Conservation (phyloP, 2,113 vertebrate species). For the Erpornis zantholeuca region DNA sequence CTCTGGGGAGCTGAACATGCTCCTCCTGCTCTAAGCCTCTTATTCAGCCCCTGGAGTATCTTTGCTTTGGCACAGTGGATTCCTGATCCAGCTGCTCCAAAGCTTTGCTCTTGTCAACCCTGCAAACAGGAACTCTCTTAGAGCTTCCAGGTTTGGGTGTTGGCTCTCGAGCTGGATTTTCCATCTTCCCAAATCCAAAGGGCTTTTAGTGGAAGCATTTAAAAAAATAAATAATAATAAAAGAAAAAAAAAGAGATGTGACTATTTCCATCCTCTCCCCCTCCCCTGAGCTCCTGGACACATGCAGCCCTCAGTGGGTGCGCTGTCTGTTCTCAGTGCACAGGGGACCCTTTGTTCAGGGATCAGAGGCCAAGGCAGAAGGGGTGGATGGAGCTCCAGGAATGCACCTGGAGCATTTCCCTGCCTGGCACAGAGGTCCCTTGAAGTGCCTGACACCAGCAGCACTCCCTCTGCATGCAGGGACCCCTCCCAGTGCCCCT, state of each 20-base stretch:
- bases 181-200: not conserved
- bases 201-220: not conserved
- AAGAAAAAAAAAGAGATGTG: not conserved
- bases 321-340: not conserved
- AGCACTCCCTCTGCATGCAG: not conserved
- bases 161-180: not conserved
- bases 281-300: not conserved
- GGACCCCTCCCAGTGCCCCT: not conserved
- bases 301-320: not conserved
- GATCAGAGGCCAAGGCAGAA: not conserved
- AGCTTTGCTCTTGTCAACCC: not conserved
- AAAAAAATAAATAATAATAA: not conserved
- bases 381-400: not conserved
- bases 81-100: not conserved
- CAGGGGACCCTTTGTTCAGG: not conserved
- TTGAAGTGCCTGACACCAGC: not conserved
- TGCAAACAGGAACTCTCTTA: not conserved
- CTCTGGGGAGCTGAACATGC: not conserved
- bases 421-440: not conserved
- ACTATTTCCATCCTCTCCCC: not conserved
- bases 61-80: rapidly evolving
- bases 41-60: not conserved
- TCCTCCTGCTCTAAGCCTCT: not conserved
- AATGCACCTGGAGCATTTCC: not conserved
- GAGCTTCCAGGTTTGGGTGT: not conserved